A percentile compares a stretch with the other conserved stretches of the same genome.
Conservation (phyloP, 2,888 invertebrate genomes). For the Cartodere bifasciata region DNA sequence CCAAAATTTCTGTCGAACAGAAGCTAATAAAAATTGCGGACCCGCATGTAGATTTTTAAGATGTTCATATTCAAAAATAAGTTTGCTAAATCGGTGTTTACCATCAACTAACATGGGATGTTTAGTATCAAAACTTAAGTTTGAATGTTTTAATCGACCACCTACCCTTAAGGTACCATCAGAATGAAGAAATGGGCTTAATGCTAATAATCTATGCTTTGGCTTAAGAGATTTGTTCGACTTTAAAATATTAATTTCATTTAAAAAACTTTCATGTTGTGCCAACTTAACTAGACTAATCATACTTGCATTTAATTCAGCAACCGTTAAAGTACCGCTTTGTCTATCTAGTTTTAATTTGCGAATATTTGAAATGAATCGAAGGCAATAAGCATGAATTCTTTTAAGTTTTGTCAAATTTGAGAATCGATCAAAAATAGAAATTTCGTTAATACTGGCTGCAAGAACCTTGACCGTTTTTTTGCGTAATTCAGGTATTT, state of each 20-base stretch:
- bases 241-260: slow-evolving; percentile 4
- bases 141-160: slow-evolving; percentile 18
- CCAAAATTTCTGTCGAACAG: slow-evolving; percentile 13
- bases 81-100: slow-evolving; percentile 16
- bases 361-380: slow-evolving; percentile 3
- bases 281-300: slow-evolving; percentile 1
- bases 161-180: slow-evolving; percentile 19
- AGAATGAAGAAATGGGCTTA: slow-evolving; percentile 18
- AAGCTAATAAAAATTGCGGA: slow-evolving; percentile 16
- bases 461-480: no score
- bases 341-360: background rate
- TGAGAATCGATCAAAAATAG: slow-evolving; percentile 2
- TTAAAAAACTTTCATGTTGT: background rate
- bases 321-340: background rate
- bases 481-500: no score
- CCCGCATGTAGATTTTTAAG: slow-evolving; percentile 17
- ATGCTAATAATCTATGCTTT: slow-evolving; percentile 6
- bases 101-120: slow-evolving; percentile 21
- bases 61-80: slow-evolving; percentile 18
- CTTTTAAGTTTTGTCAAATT: slow-evolving; percentile 1
- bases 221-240: background rate
- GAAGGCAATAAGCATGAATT: slow-evolving; percentile 1
- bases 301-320: background rate
- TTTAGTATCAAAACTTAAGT: slow-evolving; percentile 12
- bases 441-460: no score